Base-by-base conservation (phyloP, 2,797 vertebrate species). In the Anguilla obscura region DNA sequence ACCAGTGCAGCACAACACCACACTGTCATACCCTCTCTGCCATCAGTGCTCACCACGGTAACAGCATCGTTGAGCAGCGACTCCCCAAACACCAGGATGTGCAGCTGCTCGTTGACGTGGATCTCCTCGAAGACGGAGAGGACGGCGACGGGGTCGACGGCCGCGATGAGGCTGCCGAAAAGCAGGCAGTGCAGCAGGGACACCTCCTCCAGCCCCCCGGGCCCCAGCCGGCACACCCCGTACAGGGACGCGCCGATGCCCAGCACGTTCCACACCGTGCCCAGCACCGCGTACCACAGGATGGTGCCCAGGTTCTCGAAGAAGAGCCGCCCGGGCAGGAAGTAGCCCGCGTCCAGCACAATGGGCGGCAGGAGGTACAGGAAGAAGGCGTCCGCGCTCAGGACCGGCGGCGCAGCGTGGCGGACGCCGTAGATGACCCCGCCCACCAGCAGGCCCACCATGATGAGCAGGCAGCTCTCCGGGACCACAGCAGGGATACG, bases 51-150 rank as follows among this genome's bases (percentile, higher is more conserved):
- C 91, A 97, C 96, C 94, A 97, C 96, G 0, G 96, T 96, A 2
- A 97, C 95, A 0, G 96, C 97, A 0, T 98, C 97, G 0, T 98
- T 98, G 87, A 98, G 95, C 85, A 98, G 93, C 0, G 96, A 98
- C 87, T 97, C 97, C 3, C 96, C 97, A 0, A 98, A 97, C 87
- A 98, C 96, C 93, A 98, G 86, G 89, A 97, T 96, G 87, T 97
- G 96, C 18, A 97, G 95, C 91, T 97, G 97, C 74, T 97, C 96
- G 0, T 98, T 98, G 54, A 97, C 96, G 0, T 97, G 96, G 91
- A 98, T 98, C 94, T 98, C 97, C 90, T 98, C 96, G 6, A 97
- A 97, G 66, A 97, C 96, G 0, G 97, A 97, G 0, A 98, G 92
- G 88, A 97, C 96, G 0, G 96, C 96, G 89, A 97, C 96, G 0